These are phyloP conservation scores for Pseudorhombus dupliciocellatus DNA, from an alignment of 2,113 vertebrate genomes.

Conservation along the genomic window DNA sequence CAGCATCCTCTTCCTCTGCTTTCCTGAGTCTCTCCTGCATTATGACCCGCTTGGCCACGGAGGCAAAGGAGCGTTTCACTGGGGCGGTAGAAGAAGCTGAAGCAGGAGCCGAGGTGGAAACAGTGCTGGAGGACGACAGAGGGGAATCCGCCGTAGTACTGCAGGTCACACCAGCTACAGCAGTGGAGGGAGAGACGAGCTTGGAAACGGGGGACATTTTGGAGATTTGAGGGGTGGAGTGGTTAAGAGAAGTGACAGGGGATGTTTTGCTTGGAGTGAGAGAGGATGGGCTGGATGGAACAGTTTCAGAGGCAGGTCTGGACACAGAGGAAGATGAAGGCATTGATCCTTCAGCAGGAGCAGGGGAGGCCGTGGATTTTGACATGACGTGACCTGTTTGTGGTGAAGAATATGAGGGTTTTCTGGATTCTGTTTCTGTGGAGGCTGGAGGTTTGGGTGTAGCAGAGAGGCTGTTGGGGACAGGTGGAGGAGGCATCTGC, in stretches of 20 bases:
- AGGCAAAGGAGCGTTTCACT: conserved; percentile 63
- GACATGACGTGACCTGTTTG: neutral
- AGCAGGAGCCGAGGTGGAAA: neutral
- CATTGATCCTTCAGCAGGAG: conserved; percentile 10
- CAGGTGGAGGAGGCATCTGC: conserved; percentile 25
- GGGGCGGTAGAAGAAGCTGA: conserved; percentile 2
- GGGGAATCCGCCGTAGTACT: neutral
- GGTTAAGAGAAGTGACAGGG: conserved; percentile 9
- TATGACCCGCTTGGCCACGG: conserved; percentile 74
- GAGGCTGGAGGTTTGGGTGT: conserved; percentile 1
- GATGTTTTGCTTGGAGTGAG: conserved; percentile 10
- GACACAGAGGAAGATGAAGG: neutral
- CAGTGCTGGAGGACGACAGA: neutral
- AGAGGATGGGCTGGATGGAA: neutral
- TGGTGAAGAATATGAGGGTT: neutral
- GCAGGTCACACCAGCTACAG: neutral
- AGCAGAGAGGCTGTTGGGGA: conserved; percentile 21
- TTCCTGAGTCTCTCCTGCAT: conserved; percentile 76
- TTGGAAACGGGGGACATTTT: conserved; percentile 12
- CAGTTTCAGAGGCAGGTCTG: neutral
- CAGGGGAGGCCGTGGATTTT: conserved; percentile 6
- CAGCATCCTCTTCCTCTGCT: conserved; percentile 63
- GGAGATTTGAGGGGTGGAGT: conserved; percentile 4
- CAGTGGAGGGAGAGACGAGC: conserved; percentile 4
- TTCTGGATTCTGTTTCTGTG: conserved; percentile 10